Percentiles rank a stretch among this genome's conserved stretches.
Conservation (phyloP, 2,888 invertebrate genomes). For the Tryphoninae sp. region DNA sequence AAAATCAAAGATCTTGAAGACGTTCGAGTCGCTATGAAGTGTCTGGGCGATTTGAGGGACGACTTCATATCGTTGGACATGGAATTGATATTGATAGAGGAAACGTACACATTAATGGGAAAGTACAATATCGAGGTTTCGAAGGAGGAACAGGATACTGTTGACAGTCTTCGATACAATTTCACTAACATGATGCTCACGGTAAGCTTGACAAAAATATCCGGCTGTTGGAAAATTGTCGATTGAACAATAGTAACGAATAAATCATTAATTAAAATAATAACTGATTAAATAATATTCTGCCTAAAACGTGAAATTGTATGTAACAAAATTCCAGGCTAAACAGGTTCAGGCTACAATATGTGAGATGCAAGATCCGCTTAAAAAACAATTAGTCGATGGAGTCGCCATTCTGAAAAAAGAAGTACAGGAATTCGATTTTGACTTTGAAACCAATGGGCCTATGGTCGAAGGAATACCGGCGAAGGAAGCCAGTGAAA, state of each 20-base stretch:
- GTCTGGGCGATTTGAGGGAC: conserved; percentile 88
- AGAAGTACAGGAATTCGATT: conserved; percentile 87
- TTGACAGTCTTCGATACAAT: conserved; percentile 89
- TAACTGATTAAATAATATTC: no score
- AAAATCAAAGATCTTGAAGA: conserved; percentile 90
- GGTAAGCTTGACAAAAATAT: conserved; percentile 81
- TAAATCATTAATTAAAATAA: background rate
- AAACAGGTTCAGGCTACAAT: conserved; percentile 88
- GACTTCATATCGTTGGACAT: conserved; percentile 91
- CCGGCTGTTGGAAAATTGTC: no score
- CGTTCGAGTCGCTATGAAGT: conserved; percentile 91
- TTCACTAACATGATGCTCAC: conserved; percentile 89
- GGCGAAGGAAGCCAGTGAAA: conserved; percentile 93
- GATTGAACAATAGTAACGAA: background rate
- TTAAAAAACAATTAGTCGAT: conserved; percentile 87
- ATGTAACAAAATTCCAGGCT: conserved; percentile 79
- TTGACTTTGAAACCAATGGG: conserved; percentile 89
- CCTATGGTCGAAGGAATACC: conserved; percentile 93
- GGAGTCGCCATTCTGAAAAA: conserved; percentile 86
- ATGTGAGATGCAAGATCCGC: conserved; percentile 88
- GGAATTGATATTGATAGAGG: conserved; percentile 89
- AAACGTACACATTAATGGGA: conserved; percentile 88
- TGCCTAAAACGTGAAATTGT: no score
- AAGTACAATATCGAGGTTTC: conserved; percentile 87
- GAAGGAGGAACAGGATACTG: conserved; percentile 90